Conservation (phyloP, 2,797 vertebrate species). For the Pangasius mekongensis region DNA sequence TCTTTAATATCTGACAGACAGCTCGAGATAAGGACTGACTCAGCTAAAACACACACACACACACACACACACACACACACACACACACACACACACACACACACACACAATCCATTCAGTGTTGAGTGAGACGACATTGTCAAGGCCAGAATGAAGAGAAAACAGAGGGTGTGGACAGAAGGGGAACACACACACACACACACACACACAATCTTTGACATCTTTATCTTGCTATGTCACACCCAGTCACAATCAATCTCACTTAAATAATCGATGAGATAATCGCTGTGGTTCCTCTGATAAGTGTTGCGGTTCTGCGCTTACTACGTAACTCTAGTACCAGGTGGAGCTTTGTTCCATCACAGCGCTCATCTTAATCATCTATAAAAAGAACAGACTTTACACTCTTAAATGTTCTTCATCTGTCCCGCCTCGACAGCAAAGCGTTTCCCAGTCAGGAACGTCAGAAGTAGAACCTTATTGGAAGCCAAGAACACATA, state of each 20-base stretch:
- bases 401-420: background rate
- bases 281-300: slow-evolving; percentile 29
- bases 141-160: slow-evolving; percentile 35
- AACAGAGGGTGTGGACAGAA: slow-evolving; percentile 44
- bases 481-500: background rate
- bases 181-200: background rate
- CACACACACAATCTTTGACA: slow-evolving; percentile 2
- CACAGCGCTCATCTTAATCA: background rate
- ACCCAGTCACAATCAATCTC: slow-evolving; percentile 51
- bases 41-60: slow-evolving; percentile 33
- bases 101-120: slow-evolving; percentile 26
- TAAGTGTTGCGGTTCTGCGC: background rate
- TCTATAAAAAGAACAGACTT: background rate
- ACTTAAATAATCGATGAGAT: slow-evolving; percentile 43
- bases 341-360: background rate
- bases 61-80: slow-evolving; percentile 18
- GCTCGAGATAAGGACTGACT: slow-evolving; percentile 51
- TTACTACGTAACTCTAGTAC: background rate
- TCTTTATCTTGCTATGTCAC: slow-evolving; percentile 37
- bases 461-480: background rate
- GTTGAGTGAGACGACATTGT: slow-evolving; percentile 14
- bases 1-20: slow-evolving; percentile 48
- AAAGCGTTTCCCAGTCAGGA: background rate
- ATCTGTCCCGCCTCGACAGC: background rate
- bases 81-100: slow-evolving; percentile 10